Evolutionary conservation across 2,797 vertebrate genomes (phyloP), one percentile per base, ranked within the genome.

Genomic region (Chaetodon trifasciatus): DNA sequence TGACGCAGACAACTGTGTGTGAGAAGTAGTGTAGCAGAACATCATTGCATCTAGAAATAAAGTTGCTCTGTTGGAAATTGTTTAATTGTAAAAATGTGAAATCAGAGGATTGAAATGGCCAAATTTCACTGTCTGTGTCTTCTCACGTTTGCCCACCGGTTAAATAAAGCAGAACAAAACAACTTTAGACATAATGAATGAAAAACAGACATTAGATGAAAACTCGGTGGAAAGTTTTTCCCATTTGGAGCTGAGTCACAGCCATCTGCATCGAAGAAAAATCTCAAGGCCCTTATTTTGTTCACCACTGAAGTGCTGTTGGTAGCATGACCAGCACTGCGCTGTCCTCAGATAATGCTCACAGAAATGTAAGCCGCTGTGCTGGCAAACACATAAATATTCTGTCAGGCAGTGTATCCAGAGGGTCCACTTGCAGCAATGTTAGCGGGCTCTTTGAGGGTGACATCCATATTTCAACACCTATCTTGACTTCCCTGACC

Each of bases 381-480:
- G 60, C 73, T 75, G 52, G 75, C 79, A 88, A 87, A 85, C 83
- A 87, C 82, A 92, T 89, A 90, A 85, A 92, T 91, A 91, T 93
- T 90, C 81, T 79, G 88, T 91, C 67, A 86, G 88, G 75, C 81
- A 23, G 63, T 77, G 81, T 89, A 86, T 94, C 91, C 91, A 88
- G 83, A 89, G 90, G 91, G 93, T 92, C 93, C 88, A 92, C 91
- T 94, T 93, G 92, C 81, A 93, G 91, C 80, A 76, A 87, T 86
- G 91, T 94, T 93, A 85, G 90, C 65, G 35, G 89, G 75, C 90
- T 92, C 89, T 91, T 91, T 94, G 89, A 94, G 90, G 87, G 79
- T 89, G 88, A 91, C 88, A 93, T 93, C 81, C 93, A 93, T 94
- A 93, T 92, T 94, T 93, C 93, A 95, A 92, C 91, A 94, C 90